Base-by-base conservation (phyloP, 2,888 invertebrate species). In the Cheilosia impressa region DNA sequence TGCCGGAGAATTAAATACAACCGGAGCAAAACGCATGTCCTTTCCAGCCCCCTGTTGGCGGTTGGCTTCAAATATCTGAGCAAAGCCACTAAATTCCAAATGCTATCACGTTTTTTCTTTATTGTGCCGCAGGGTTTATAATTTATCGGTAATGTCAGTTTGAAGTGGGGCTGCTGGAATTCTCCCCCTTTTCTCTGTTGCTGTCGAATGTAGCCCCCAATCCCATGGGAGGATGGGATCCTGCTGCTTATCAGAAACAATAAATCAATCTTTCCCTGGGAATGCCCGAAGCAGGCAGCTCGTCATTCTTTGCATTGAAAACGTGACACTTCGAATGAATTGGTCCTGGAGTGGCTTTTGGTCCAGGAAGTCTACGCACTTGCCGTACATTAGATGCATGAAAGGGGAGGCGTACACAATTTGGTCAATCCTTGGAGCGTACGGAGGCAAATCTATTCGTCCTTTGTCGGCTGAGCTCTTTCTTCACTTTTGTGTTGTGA, bases 281-380 rank as follows among this genome's bases (percentile, higher is more conserved):
- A 50, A 38, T 5, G 22, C 50, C 63, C 38, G 34, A 22, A 38
- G 50, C 15, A 65, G 34, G 31, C 63, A 65, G 50, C 22, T 65
- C 63, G 50, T 65, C 50, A 65, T 65, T 38, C 31, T 50, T 47
- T 47, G 47, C 31, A 47, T 19, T 63, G 62, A 47, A 31, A 63
- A 65, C 63, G 38, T 65, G 47, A 50, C 50, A 65, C 34, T 50
- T 34, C 15, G 13, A 22, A 50, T 63, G 63, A 63, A 63, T 63
- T 15, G 50, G 19, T 10, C 27, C 2, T 62, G 15, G 15, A 50
- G 9, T 13, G 34, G 31, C 34, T 50, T 38, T 50, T 50, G 34
- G 38, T 65, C 17, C 31, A 50, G 34, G 63, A 66, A 45, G 47
- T 31, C 22, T 9, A 31, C 27, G 27, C 5, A 27, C 27, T 34